These are phyloP conservation scores for Trichonephila clavata DNA, from an alignment of 1,140 invertebrate species.

Conservation along the genomic window DNA sequence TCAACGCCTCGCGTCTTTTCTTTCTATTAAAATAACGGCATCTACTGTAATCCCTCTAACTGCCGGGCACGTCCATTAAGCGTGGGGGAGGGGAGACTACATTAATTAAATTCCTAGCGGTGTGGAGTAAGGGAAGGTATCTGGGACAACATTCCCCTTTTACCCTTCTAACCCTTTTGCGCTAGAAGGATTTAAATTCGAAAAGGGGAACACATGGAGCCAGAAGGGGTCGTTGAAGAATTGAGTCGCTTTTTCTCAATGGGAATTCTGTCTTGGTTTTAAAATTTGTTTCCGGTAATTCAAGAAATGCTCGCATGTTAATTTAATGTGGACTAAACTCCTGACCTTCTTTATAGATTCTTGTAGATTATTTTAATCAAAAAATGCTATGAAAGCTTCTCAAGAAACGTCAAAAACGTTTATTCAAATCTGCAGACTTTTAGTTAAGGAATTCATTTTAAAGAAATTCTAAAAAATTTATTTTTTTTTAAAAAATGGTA, in stretches of 20 bases:
- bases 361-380: too few relatives aligned
- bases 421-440: too few relatives aligned
- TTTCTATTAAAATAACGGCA: slow-evolving; percentile 75
- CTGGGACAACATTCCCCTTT: slow-evolving; percentile 4
- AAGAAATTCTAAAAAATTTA: too few relatives aligned
- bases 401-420: too few relatives aligned
- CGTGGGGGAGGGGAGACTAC: neutral
- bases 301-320: too few relatives aligned
- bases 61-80: slow-evolving; percentile 70
- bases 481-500: too few relatives aligned
- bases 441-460: too few relatives aligned
- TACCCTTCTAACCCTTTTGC: neutral
- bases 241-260: neutral
- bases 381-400: too few relatives aligned
- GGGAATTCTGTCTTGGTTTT: too few relatives aligned
- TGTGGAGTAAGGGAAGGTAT: neutral
- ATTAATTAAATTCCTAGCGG: slow-evolving; percentile 75
- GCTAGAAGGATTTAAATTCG: slow-evolving; percentile 27
- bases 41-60: slow-evolving; percentile 71
- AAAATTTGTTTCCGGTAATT: too few relatives aligned
- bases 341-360: too few relatives aligned
- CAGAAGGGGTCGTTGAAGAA: slow-evolving; percentile 9
- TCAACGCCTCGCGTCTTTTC: slow-evolving; percentile 60
- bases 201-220: neutral
- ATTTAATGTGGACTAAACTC: too few relatives aligned